Conservation (phyloP, 2,113 vertebrate species). For the Pterocles gutturalis region DNA sequence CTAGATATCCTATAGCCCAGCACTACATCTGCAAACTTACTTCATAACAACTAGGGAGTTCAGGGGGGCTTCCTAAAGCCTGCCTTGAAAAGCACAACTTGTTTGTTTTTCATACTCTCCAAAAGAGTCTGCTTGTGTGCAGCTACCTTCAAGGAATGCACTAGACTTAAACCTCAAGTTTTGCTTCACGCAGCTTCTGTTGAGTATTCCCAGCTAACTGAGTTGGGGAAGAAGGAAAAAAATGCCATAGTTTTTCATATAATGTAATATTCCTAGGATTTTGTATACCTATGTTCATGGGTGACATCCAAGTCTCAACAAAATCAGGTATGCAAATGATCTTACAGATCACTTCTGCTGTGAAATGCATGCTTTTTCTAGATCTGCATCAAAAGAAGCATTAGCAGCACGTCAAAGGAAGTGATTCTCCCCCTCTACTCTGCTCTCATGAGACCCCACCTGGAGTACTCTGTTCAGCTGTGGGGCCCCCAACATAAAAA, state of each 20-base stretch:
- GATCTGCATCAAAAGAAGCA: no score
- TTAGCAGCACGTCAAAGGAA: no score
- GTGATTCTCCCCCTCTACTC: no score
- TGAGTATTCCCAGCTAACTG: not conserved
- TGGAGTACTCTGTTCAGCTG: no score
- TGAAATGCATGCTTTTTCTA: not conserved
- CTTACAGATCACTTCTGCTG: not conserved
- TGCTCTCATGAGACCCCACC: no score
- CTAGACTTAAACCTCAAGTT: not conserved
- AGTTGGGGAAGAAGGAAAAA: not conserved
- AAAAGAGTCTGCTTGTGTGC: not conserved
- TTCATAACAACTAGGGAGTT: not conserved
- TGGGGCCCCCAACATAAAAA: no score
- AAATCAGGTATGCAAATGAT: not conserved
- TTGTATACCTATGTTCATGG: not conserved
- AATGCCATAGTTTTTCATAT: rapidly evolving
- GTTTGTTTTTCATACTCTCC: not conserved
- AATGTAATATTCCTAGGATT: not conserved
- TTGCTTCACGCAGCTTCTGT: not conserved
- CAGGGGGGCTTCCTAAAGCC: not conserved
- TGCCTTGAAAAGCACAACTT: not conserved
- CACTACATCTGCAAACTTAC: not conserved
- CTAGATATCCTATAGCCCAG: not conserved
- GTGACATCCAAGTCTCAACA: not conserved
- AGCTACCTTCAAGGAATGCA: not conserved